phyloP scores from a whole-genome alignment of 2,888 invertebrate genomes.

The Fragum sueziense region DNA sequence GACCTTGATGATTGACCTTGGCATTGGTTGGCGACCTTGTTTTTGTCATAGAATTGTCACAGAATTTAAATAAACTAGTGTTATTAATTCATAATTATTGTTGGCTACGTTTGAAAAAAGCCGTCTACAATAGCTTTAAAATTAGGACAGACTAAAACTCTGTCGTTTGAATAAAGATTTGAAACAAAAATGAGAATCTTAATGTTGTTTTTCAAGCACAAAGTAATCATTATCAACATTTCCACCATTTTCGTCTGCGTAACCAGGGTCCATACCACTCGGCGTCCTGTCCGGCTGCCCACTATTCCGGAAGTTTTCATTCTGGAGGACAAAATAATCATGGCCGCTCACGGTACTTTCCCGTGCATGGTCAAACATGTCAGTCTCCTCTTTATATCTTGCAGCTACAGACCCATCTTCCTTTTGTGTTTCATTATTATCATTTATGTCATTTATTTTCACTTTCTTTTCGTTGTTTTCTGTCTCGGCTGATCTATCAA shows the following conservation, averaged over 20 bases:
- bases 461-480: not conserved
- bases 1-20: no score
- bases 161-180: no score
- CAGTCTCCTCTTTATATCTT: not conserved
- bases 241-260: not conserved
- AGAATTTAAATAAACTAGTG: no score
- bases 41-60: no score
- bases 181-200: no score
- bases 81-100: no score
- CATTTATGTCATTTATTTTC: not conserved
- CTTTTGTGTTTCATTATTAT: not conserved
- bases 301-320: constrained; percentile 10
- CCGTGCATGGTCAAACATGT: not conserved
- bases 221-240: not conserved
- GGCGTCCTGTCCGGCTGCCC: not conserved
- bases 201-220: not conserved
- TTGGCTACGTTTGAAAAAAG: no score
- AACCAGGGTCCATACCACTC: no score
- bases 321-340: constrained; percentile 10
- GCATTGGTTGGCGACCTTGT: no score
- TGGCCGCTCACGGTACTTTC: constrained; percentile 1
- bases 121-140: no score
- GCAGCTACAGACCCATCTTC: not conserved
- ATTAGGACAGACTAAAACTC: no score
- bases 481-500: not conserved